A percentile compares a stretch with the other conserved stretches of the same genome.
Evolutionary conservation across 2,113 vertebrate species (phyloP).

Genomic region (Epinephelus lanceolatus): DNA sequence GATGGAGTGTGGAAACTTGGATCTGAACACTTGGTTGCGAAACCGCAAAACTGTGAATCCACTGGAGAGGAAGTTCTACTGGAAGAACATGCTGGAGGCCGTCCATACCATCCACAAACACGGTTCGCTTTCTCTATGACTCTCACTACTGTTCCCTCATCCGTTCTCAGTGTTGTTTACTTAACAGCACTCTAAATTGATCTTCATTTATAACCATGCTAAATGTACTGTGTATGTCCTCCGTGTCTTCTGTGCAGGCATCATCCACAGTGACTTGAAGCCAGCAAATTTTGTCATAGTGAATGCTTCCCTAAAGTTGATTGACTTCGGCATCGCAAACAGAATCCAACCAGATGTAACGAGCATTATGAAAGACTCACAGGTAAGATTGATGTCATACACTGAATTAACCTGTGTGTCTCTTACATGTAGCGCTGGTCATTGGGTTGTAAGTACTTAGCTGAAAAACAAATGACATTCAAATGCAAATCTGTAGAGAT

Average conservation of each 20-base stretch:
- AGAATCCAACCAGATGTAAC: conserved; percentile 97
- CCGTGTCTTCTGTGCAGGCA: conserved; percentile 84
- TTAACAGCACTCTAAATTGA: not conserved
- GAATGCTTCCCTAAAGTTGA: conserved; percentile 95
- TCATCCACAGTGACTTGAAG: conserved; percentile 97
- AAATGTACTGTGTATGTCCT: not conserved
- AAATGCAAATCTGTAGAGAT: not conserved
- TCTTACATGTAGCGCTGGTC: not conserved
- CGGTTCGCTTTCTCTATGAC: conserved; percentile 80
- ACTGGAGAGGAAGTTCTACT: conserved; percentile 95
- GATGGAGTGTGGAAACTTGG: conserved; percentile 98
- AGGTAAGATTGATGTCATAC: conserved; percentile 81
- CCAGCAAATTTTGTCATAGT: conserved; percentile 98
- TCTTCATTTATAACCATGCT: not conserved
- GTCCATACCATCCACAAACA: conserved; percentile 96
- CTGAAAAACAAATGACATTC: not conserved
- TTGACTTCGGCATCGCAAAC: conserved; percentile 98
- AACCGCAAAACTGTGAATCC: conserved; percentile 93
- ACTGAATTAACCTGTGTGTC: not conserved
- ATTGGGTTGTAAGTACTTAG: too few relatives aligned
- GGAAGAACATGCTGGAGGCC: conserved; percentile 98
- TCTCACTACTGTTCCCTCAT: too few relatives aligned
- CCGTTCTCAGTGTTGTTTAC: not conserved
- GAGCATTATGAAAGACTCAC: conserved; percentile 97
- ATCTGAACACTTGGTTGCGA: conserved; percentile 96